Conservation (phyloP, 2,888 invertebrate genomes). For the Cheilosia variabilis region DNA sequence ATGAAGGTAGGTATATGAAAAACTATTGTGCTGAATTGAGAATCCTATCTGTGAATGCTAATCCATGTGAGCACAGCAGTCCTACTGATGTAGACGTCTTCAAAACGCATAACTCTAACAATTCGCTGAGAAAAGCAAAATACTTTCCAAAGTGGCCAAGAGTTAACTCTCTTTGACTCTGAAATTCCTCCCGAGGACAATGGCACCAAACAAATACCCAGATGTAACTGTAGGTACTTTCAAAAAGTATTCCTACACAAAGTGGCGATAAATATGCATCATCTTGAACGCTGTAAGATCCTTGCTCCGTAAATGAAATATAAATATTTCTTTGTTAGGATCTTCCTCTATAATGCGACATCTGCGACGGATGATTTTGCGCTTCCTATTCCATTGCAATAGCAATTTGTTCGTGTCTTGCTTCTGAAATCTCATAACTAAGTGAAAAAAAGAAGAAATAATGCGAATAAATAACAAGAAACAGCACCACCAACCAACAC, state of each 20-base stretch:
- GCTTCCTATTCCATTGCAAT: conserved; percentile 30
- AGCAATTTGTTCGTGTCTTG: conserved; percentile 32
- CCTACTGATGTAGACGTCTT: too few relatives aligned
- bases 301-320: conserved; percentile 1
- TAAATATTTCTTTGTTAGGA: conserved; percentile 4
- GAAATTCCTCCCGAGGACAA: too few relatives aligned
- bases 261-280: neutral
- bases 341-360: conserved; percentile 35
- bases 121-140: too few relatives aligned
- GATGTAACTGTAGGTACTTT: too few relatives aligned
- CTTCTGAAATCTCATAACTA: conserved; percentile 20
- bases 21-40: too few relatives aligned
- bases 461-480: conserved; percentile 39
- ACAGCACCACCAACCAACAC: neutral
- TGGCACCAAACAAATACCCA: too few relatives aligned
- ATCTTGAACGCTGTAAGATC: conserved; percentile 20
- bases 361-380: conserved; percentile 43
- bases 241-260: neutral
- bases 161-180: too few relatives aligned
- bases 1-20: too few relatives aligned
- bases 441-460: conserved; percentile 21
- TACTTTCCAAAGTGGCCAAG: too few relatives aligned
- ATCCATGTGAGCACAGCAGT: too few relatives aligned
- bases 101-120: too few relatives aligned
- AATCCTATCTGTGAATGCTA: too few relatives aligned